phyloP scores from a whole-genome alignment of 2,797 vertebrate genomes.

The Tympanoctomys barrerae region DNA sequence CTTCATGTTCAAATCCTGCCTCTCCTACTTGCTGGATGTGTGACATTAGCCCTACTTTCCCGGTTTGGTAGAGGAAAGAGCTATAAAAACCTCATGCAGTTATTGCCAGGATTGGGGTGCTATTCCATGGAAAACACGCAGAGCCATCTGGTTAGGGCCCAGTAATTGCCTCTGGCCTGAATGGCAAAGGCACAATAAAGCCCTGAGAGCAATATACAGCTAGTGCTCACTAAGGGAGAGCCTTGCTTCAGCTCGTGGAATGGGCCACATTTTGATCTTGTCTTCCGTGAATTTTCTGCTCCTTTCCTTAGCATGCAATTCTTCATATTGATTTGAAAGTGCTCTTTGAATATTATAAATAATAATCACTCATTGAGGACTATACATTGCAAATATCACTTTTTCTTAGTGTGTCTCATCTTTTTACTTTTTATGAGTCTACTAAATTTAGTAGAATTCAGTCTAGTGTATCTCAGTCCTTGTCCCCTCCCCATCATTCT shows the following conservation, averaged over 20 bases:
- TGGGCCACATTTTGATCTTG: not conserved
- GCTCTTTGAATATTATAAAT: constrained; percentile 3
- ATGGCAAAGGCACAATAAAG: not conserved
- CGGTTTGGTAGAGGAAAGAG: not conserved
- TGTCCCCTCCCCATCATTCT: not conserved
- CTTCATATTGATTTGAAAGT: not conserved
- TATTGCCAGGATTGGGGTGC: not conserved
- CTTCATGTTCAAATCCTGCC: not conserved
- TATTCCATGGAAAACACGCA: not conserved
- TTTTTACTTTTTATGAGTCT: constrained; percentile 21
- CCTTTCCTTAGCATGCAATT: not conserved
- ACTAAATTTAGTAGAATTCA: constrained; percentile 11
- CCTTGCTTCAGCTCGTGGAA: not conserved
- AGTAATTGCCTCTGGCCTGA: not conserved
- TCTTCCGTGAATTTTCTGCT: constrained; percentile 18
- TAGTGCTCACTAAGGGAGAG: not conserved
- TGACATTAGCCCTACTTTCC: not conserved
- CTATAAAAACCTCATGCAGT: not conserved
- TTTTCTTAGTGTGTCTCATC: not conserved
- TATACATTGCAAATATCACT: not conserved
- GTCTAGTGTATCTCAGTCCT: not conserved
- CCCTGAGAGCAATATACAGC: not conserved
- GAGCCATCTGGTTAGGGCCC: not conserved
- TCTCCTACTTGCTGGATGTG: not conserved
- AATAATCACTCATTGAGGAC: not conserved